Evolutionary conservation across 1,140 invertebrate genomes (phyloP).

Genomic region (Formica selysi): DNA sequence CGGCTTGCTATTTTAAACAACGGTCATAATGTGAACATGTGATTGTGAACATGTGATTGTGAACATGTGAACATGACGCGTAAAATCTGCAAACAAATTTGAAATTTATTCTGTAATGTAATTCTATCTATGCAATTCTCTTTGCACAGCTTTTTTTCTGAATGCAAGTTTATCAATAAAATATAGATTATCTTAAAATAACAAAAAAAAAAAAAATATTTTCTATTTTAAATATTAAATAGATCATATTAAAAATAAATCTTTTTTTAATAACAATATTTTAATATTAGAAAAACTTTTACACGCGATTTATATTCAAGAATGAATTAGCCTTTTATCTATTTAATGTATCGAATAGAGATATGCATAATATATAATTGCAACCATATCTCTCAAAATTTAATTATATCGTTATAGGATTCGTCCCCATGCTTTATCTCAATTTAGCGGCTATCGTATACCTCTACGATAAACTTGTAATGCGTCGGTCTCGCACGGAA

Average conservation of each 20-base stretch:
- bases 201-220: not conserved
- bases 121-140: not conserved
- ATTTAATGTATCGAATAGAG: not conserved
- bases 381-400: constrained; percentile 1
- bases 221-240: not conserved
- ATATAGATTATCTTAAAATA: not conserved
- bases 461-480: constrained; percentile 78
- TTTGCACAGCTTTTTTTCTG: not conserved
- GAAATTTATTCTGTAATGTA: not conserved
- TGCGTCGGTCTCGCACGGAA: constrained; percentile 70
- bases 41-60: too few relatives aligned
- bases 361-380: not conserved
- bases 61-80: too few relatives aligned
- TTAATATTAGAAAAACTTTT: not conserved
- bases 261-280: not conserved
- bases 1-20: too few relatives aligned
- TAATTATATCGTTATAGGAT: constrained; percentile 58
- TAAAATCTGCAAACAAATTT: not conserved
- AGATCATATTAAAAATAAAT: not conserved
- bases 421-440: constrained; percentile 69
- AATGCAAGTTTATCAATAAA: not conserved
- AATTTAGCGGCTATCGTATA: constrained; percentile 76
- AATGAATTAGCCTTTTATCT: not conserved
- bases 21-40: too few relatives aligned
- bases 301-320: not conserved